Evolutionary conservation across 2,888 invertebrate genomes (phyloP), one percentile per base, ranked within the genome.

Genomic region (Luperina nickerlii): DNA sequence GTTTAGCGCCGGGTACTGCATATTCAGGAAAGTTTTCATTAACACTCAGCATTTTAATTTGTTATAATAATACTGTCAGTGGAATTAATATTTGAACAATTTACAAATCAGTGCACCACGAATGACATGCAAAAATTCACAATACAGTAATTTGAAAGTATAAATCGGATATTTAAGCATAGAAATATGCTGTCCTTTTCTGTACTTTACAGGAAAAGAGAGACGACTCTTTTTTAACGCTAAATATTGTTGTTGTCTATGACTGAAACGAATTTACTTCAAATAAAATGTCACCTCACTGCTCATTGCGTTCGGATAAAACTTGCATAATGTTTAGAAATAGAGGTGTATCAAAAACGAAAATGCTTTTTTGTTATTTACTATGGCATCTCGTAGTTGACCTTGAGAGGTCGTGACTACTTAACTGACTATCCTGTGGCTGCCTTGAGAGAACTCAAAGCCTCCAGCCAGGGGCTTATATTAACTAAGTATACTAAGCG

Each of bases 1-100:
- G 96, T 88, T 95, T 97, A 15, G 96, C 97, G 54, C 97, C 97
- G 42, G 97, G 97, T 20, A 97, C 93, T 7, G 96, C 95, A 90
- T 97, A 97, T 88, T 97, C 97, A 42, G 96, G 96, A 79, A 95
- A 95, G 82, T 96, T 96, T 84, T 91, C 94, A 82, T 91, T 93
- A 60, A 96, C 74, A 84, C 92, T 92, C 89, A 96, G 85, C 96
- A 96, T 97, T 84, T 92, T 94, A 60, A 78, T 85, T 82, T 73
- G 15, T 79, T 68, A 70, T 45, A 76, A 80, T 76, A 78, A 74
- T 71, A 73, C 65, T 77, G 69, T 73, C 27, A 48, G 51, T 74
- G 18, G 32, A 60, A 72, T 20, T 51, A 62, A 0, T 74, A 38
- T 67, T 45, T 42, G 42, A 76, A 76, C 71, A 79, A 83, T 79